These are phyloP conservation scores for Adelognathus sp. DNA, from an alignment of 2,888 invertebrate species.

Conservation along the genomic window DNA sequence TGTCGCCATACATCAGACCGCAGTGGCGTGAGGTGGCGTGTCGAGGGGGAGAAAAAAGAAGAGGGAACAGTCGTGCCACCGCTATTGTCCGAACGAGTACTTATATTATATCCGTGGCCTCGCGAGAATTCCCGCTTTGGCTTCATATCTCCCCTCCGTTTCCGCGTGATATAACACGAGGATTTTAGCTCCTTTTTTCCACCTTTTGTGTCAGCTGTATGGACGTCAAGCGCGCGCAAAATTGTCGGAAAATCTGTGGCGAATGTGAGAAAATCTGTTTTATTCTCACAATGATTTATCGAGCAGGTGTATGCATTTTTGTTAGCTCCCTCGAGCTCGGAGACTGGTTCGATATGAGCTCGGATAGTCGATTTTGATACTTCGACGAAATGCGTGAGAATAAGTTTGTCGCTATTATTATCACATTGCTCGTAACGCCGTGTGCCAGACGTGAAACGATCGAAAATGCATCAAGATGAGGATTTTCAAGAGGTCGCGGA, in stretches of 20 bases:
- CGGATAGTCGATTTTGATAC: neutral
- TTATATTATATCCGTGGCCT: constrained; percentile 49
- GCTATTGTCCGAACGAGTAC: constrained; percentile 31
- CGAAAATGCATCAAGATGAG: constrained; percentile 70
- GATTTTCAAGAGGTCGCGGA: constrained; percentile 1
- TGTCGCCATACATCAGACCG: constrained; percentile 66
- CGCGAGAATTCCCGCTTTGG: constrained; percentile 5
- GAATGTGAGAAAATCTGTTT: neutral
- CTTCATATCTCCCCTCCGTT: constrained; percentile 3
- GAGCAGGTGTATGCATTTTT: neutral
- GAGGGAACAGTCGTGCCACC: neutral
- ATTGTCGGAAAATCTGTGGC: neutral
- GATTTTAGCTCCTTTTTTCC: neutral
- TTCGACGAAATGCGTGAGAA: neutral
- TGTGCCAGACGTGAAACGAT: constrained; percentile 67
- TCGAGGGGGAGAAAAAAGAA: neutral
- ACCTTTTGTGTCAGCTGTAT: neutral
- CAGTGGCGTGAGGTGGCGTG: neutral
- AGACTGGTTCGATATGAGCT: neutral
- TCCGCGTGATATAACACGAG: neutral
- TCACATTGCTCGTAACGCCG: constrained; percentile 60
- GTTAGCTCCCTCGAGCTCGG: neutral
- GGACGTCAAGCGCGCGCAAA: neutral
- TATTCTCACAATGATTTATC: neutral
- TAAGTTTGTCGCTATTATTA: constrained; percentile 11